Evolutionary conservation across 2,797 vertebrate species (phyloP).

Genomic region (Sparus aurata): DNA sequence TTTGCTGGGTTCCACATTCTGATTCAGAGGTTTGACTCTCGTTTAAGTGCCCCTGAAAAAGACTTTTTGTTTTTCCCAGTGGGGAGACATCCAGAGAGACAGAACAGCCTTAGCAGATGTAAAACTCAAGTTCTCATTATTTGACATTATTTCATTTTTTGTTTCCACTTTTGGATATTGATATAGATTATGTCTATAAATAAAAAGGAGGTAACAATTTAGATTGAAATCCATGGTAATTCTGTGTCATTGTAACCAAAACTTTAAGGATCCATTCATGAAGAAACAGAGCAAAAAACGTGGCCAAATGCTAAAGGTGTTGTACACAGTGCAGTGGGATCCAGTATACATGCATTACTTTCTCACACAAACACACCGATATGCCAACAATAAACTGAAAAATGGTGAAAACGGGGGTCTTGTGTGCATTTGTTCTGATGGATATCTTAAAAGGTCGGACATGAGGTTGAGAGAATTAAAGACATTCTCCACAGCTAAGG

Average conservation of each 20-base stretch:
- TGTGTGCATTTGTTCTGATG: constrained; percentile 53
- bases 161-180: constrained; percentile 76
- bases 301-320: constrained; percentile 72
- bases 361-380: constrained; percentile 76
- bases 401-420: constrained; percentile 54
- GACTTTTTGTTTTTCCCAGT: constrained; percentile 39
- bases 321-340: constrained; percentile 70
- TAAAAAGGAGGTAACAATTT: constrained; percentile 77
- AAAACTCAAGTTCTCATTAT: constrained; percentile 69
- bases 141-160: constrained; percentile 66
- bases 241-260: constrained; percentile 86
- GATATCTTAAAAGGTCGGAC: neutral
- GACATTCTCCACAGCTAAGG: no score
- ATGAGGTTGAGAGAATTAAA: neutral
- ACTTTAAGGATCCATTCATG: constrained; percentile 69
- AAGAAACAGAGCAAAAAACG: constrained; percentile 47
- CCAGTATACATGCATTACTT: constrained; percentile 69
- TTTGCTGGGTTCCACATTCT: constrained; percentile 68
- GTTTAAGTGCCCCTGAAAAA: constrained; percentile 58
- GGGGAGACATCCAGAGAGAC: constrained; percentile 38
- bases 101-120: constrained; percentile 78
- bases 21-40: constrained; percentile 56
- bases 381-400: constrained; percentile 85
- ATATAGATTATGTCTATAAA: constrained; percentile 82
- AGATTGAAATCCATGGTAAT: constrained; percentile 81